Percentiles rank a stretch among this genome's conserved stretches.
Evolutionary conservation across 2,888 invertebrate genomes (phyloP).

Genomic region (Luffia ferchaultella): DNA sequence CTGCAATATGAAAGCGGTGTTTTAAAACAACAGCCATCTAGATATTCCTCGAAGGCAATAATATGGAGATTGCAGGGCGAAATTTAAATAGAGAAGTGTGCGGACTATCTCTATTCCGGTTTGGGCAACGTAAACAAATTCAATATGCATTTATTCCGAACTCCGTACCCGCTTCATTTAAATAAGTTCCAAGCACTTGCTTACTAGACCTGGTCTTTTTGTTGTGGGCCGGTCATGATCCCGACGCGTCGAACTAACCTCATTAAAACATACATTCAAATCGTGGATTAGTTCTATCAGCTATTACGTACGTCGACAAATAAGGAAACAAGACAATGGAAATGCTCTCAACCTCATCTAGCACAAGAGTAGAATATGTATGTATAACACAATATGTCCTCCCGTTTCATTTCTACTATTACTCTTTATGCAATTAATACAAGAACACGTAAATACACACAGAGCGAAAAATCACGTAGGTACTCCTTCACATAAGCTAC

Average conservation of each 20-base stretch:
- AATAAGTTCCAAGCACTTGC: constrained; percentile 41
- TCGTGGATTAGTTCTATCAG: too few relatives aligned
- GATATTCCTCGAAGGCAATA: constrained; percentile 8
- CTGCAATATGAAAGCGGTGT: not conserved
- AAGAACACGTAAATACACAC: too few relatives aligned
- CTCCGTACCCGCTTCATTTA: constrained; percentile 44
- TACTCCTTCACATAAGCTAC: too few relatives aligned
- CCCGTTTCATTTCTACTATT: too few relatives aligned
- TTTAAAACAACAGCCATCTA: constrained; percentile 3
- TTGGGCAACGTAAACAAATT: constrained; percentile 57
- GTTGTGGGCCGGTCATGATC: constrained; percentile 11
- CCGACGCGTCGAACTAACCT: too few relatives aligned
- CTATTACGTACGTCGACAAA: too few relatives aligned
- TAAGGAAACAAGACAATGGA: too few relatives aligned
- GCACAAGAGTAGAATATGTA: too few relatives aligned
- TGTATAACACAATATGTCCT: too few relatives aligned
- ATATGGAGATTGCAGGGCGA: constrained; percentile 10
- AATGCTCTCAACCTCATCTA: too few relatives aligned
- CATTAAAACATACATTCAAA: constrained; percentile 5
- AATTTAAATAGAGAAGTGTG: constrained; percentile 20
- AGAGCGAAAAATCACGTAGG: too few relatives aligned
- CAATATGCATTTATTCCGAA: constrained; percentile 60
- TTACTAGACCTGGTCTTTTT: constrained; percentile 24
- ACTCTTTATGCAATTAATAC: too few relatives aligned
- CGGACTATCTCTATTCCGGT: constrained; percentile 41